Evolutionary conservation across 2,888 invertebrate genomes (phyloP), one percentile per base, ranked within the genome.

Genomic region (Diaperis boleti): DNA sequence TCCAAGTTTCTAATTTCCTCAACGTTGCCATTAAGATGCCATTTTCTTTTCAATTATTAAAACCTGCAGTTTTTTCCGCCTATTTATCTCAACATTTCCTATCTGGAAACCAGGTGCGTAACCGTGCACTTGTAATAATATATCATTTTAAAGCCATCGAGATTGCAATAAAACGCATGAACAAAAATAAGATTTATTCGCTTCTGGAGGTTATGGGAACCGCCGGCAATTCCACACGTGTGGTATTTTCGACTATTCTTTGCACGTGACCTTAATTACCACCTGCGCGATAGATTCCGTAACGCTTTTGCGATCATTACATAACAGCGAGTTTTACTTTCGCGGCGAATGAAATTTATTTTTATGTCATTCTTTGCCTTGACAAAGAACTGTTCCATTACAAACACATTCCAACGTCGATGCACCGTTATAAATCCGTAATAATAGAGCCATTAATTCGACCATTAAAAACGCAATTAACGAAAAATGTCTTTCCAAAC

Each of bases 371-470:
- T 55, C 44, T 14, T 55, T 42, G 44, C 55, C 55, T 55, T 55
- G 55, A 55, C 55, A 55, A 55, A 55, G 55, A 55, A 55, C 55
- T 44, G 42, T 44, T 18, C 42, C 55, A 55, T 55, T 55, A 55
- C 33, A 55, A 39, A 44, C 55, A 44, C 55, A 55, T 55, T 55
- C 55, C 54, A 17, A 14, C 44, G 44, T 39, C 52, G 50, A 50
- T 42, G 26, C 42, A 55, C 55, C 42, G 55, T 55, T 55, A 55
- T 33, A 42, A 55, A 55, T 44, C 15, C 22, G 13, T 26, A 13
- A 26, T 52, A 52, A 39, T 52, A 26, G 39, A 52, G 49, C 49
- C 35, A 49, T 49, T 49, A 49, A 49, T 49, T 35, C 35, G 14
- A 29, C 10, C 10, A 18, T 49, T 49, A 49, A 49, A 49, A 49